Percentiles rank a stretch among this genome's conserved stretches.
phyloP scores from a whole-genome alignment of 1,140 invertebrate species.

The Plectrocnemia conspersa region DNA sequence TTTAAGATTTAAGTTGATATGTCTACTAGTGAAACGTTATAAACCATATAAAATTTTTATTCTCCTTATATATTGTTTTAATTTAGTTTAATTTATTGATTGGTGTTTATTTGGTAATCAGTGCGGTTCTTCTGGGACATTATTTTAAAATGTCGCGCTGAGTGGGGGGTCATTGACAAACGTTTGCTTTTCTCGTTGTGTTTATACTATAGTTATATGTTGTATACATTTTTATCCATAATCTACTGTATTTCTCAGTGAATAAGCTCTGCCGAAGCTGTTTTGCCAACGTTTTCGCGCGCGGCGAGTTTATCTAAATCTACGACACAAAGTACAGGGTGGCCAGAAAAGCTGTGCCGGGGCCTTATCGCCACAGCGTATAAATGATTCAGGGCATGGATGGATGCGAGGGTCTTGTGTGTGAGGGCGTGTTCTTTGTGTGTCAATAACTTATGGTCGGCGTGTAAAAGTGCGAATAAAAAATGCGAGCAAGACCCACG shows the following conservation, averaged over 20 bases:
- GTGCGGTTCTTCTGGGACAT: slow-evolving; percentile 35
- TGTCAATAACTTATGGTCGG: slow-evolving; percentile 34
- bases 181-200: slow-evolving; percentile 16
- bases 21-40: too few species aligned
- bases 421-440: slow-evolving; percentile 11
- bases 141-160: slow-evolving; percentile 21
- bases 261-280: background rate
- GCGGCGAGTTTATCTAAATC: slow-evolving; percentile 26
- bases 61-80: slow-evolving; percentile 2
- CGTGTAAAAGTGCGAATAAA: too few species aligned
- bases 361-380: slow-evolving; percentile 26
- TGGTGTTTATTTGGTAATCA: slow-evolving; percentile 33
- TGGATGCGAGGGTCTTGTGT: background rate
- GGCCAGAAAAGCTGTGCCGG: slow-evolving; percentile 12
- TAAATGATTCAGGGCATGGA: slow-evolving; percentile 26
- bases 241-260: background rate
- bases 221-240: background rate
- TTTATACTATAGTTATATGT: background rate
- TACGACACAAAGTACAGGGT: slow-evolving; percentile 6
- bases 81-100: slow-evolving; percentile 16
- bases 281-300: background rate
- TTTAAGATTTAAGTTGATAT: too few species aligned
- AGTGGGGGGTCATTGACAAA: slow-evolving; percentile 27
- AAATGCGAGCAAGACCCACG: slow-evolving; percentile 10
- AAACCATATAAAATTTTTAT: too few species aligned